Base-by-base conservation (phyloP, 2,113 vertebrate genomes). In the Rattus rattus region DNA sequence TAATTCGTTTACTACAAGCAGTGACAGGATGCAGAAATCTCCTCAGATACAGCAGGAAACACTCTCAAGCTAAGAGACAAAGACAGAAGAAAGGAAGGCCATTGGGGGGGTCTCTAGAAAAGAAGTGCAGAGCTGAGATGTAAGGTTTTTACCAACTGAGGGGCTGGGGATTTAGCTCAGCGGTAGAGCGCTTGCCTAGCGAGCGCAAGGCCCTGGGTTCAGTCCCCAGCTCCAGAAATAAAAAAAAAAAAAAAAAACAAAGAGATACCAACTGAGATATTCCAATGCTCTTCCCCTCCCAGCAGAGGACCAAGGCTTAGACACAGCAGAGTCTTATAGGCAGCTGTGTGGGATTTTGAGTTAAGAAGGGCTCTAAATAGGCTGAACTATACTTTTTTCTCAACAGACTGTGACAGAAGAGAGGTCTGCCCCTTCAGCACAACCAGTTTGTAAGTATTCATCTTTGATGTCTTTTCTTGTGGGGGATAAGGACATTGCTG, bases 361-460 rank as follows among this genome's bases (percentile, higher is more conserved):
- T 24, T 56, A 65, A 56, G 24, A 90, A 81, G 36, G 28, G 28
- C 28, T 6, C 10, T 47, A 87, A 59, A 43, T 86, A 10, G 11
- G 49, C 75, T 97, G 65, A 97, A 90, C 69, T 36, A 11, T 88
- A 30, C 92, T 95, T 92, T 96, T 43, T 95, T 96, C 70, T 96
- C 93, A 94, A 94, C 49, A 98, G 98, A 20, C 10, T 67, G n/a
- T 49, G 56, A 54, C 47, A 79, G 93, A 5, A 54, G 28, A 36
- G 26, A 92, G 85, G 6, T 76, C 39, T 77, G 87, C 61, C 72
- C 54, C 75, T 63, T 77, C 84, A 33, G 65, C 70, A 75, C 96
- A 95, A 72, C 89, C 70, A 96, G 52, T 73, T 61, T 95, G 97
- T 98, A 98, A 98, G 98, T 98, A 7, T 54, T 97, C 26, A 52